phyloP scores from a whole-genome alignment of 2,888 invertebrate genomes.

The Fragum fragum region DNA sequence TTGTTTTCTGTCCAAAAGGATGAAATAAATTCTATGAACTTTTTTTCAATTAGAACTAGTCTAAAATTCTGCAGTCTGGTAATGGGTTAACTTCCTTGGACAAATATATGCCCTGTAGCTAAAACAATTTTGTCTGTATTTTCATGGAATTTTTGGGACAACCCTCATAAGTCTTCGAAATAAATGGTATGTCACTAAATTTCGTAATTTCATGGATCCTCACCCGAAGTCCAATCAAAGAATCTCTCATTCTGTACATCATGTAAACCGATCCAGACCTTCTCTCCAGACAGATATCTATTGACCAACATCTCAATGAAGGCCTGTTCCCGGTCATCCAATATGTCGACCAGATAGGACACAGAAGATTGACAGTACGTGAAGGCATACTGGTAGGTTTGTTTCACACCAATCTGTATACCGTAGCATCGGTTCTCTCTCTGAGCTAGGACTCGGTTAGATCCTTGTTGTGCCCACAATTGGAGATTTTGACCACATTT shows the following conservation, averaged over 20 bases:
- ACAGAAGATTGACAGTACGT: slow-evolving; percentile 20
- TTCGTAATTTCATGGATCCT: too few relatives aligned
- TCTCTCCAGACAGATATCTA: slow-evolving; percentile 6
- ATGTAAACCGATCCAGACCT: slow-evolving; percentile 17
- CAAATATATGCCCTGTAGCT: too few relatives aligned
- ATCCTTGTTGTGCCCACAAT: neutral
- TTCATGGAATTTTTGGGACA: too few relatives aligned
- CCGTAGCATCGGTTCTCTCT: slow-evolving; percentile 14
- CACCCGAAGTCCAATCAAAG: slow-evolving; percentile 25
- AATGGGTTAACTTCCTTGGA: too few relatives aligned
- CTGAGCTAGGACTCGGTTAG: slow-evolving; percentile 9
- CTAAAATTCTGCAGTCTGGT: too few relatives aligned
- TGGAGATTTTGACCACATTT: slow-evolving; percentile 12
- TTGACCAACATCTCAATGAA: slow-evolving; percentile 19
- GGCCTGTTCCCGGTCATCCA: slow-evolving; percentile 19
- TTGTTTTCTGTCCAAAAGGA: too few relatives aligned
- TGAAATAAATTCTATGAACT: too few relatives aligned
- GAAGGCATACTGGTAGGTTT: slow-evolving; percentile 24
- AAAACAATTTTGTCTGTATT: too few relatives aligned
- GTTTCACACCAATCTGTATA: slow-evolving; percentile 4
- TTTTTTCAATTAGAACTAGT: too few relatives aligned
- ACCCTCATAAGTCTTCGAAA: too few relatives aligned
- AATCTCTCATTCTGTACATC: slow-evolving; percentile 16
- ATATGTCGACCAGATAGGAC: slow-evolving; percentile 12
- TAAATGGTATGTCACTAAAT: too few relatives aligned